Evolutionary conservation across 2,888 invertebrate species (phyloP).

Genomic region (Drosophila gaucha): DNA sequence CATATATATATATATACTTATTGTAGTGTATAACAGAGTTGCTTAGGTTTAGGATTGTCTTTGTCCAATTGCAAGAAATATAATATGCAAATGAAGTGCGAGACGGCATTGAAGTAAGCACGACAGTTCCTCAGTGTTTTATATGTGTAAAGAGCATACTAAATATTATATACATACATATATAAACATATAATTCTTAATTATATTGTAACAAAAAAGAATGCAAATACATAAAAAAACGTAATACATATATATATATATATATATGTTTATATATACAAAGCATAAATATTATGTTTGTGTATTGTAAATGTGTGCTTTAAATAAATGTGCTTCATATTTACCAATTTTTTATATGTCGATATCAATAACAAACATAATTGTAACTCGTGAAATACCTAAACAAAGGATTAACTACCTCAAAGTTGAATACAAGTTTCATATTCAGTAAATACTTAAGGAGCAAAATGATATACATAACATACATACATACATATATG

Average conservation of each 20-base stretch:
- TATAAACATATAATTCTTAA: slow-evolving; percentile 28
- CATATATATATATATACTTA: slow-evolving; percentile 9
- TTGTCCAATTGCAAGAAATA: slow-evolving; percentile 57
- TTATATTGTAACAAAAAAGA: slow-evolving; percentile 34
- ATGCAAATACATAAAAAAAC: slow-evolving; percentile 13
- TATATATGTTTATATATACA: slow-evolving; percentile 24
- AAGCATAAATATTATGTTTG: slow-evolving; percentile 67
- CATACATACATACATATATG: slow-evolving; percentile 8
- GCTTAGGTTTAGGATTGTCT: slow-evolving; percentile 61
- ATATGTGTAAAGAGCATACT: slow-evolving; percentile 54
- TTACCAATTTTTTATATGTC: slow-evolving; percentile 50
- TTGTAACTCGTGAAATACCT: slow-evolving; percentile 32
- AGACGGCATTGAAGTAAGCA: slow-evolving; percentile 73
- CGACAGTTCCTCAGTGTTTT: slow-evolving; percentile 81
- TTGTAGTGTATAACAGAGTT: slow-evolving; percentile 36
- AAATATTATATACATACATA: slow-evolving; percentile 31
- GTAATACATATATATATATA: slow-evolving; percentile 20
- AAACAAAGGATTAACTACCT: slow-evolving; percentile 75
- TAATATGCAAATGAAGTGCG: slow-evolving; percentile 33
- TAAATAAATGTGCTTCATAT: slow-evolving; percentile 82
- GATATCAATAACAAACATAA: slow-evolving; percentile 23
- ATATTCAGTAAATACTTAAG: slow-evolving; percentile 57
- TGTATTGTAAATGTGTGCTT: slow-evolving; percentile 82
- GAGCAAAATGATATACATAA: slow-evolving; percentile 30
- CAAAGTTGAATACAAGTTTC: slow-evolving; percentile 70